A percentile compares a stretch with the other conserved stretches of the same genome.
phyloP scores from a whole-genome alignment of 2,797 vertebrate genomes.

The Potorous gilbertii region DNA sequence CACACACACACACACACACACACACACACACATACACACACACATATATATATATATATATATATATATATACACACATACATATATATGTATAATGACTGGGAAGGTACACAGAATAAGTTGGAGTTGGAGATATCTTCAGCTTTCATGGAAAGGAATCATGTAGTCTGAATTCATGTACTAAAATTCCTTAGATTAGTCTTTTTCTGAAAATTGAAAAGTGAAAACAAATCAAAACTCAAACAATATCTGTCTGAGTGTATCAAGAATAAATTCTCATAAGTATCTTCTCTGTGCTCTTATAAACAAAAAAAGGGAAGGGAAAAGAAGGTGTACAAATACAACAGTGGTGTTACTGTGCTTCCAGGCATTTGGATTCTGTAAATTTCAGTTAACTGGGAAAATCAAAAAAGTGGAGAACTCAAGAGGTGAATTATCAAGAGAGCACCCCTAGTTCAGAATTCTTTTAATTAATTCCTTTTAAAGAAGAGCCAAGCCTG shows the following conservation, averaged over 20 bases:
- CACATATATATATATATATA: too few species aligned
- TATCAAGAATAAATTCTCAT: background rate
- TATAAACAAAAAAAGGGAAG: background rate
- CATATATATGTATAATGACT: background rate
- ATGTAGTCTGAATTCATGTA: background rate
- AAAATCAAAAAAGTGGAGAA: conserved; percentile 24
- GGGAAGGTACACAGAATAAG: background rate
- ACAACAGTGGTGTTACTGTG: background rate
- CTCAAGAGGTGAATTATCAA: conserved; percentile 47
- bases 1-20: too few species aligned
- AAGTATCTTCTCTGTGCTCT: background rate
- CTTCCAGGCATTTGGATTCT: background rate
- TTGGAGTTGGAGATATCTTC: background rate
- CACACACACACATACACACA: too few species aligned
- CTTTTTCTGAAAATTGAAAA: background rate
- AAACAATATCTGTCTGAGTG: background rate
- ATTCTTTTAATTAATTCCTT: conserved; percentile 50
- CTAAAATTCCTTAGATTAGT: background rate
- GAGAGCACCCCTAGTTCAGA: conserved; percentile 19
- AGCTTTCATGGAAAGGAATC: conserved; percentile 25
- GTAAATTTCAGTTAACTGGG: conserved; percentile 27
- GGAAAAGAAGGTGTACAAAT: conserved; percentile 38
- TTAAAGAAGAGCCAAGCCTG: conserved; percentile 36
- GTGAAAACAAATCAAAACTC: conserved; percentile 17
- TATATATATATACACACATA: too few species aligned